Conservation (phyloP, 2,888 invertebrate genomes). For the Prosopocoilus inquinatus region DNA sequence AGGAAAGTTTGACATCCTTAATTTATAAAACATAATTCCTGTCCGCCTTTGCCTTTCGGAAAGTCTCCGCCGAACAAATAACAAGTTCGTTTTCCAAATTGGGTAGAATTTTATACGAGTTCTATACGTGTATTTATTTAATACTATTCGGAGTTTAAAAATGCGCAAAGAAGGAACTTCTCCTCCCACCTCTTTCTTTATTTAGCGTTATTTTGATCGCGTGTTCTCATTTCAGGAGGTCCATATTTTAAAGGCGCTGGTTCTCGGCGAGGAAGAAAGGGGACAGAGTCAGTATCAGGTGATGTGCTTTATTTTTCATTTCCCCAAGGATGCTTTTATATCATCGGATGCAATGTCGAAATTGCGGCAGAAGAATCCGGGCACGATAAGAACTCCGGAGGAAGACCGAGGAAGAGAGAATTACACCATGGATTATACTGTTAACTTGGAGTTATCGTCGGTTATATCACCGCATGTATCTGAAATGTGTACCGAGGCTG, state of each 20-base stretch:
- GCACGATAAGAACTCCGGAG: slow-evolving; percentile 77
- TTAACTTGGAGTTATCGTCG: slow-evolving; percentile 66
- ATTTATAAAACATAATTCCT: too few species aligned
- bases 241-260: slow-evolving; percentile 83
- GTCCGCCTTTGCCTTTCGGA: too few species aligned
- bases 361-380: slow-evolving; percentile 71
- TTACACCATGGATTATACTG: slow-evolving; percentile 79
- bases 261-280: slow-evolving; percentile 89
- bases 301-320: slow-evolving; percentile 88
- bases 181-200: too few species aligned
- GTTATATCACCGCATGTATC: slow-evolving; percentile 74
- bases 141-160: too few species aligned
- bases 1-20: too few species aligned
- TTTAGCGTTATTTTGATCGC: too few species aligned
- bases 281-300: slow-evolving; percentile 87
- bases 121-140: too few species aligned
- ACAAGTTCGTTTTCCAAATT: too few species aligned
- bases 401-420: slow-evolving; percentile 84
- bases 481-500: slow-evolving; percentile 74
- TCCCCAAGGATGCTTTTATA: slow-evolving; percentile 90
- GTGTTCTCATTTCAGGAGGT: slow-evolving; percentile 69
- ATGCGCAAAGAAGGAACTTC: too few species aligned
- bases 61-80: too few species aligned
- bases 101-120: too few species aligned
- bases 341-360: slow-evolving; percentile 97